These are phyloP conservation scores for Apocheima hispidaria DNA, from an alignment of 2,888 invertebrate species.

Conservation along the genomic window DNA sequence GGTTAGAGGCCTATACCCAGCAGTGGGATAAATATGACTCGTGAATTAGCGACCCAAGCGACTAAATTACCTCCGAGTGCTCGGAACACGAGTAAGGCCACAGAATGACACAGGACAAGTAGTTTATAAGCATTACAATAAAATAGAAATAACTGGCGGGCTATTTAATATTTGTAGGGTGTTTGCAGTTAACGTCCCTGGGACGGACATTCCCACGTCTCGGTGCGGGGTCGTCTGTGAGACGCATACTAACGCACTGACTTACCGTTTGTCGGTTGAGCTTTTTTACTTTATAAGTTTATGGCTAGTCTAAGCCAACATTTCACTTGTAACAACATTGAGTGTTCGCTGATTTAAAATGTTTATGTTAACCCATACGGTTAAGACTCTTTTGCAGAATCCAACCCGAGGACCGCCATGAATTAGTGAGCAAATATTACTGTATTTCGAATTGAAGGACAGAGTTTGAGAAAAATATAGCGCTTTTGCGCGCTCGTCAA, in stretches of 20 bases:
- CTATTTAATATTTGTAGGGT: constrained; percentile 15
- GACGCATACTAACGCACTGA: constrained; percentile 40
- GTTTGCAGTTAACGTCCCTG: constrained; percentile 6
- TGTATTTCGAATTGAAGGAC: too few species aligned
- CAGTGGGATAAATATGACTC: too few species aligned
- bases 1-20: too few species aligned
- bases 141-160: neutral
- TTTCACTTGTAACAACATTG: neutral
- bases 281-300: constrained; percentile 8
- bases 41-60: too few species aligned
- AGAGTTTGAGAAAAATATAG: too few species aligned
- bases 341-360: too few species aligned
- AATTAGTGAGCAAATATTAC: too few species aligned
- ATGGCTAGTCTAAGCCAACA: neutral
- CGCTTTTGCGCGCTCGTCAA: too few species aligned
- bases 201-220: constrained; percentile 49
- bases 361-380: too few species aligned
- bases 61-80: too few species aligned
- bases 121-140: neutral
- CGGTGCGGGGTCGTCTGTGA: constrained; percentile 41
- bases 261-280: constrained; percentile 14
- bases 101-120: neutral
- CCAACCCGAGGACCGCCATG: too few species aligned
- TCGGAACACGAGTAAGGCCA: neutral
- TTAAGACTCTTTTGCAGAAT: too few species aligned